Percentiles rank a stretch among this genome's conserved stretches.
These are phyloP conservation scores for Volucella inflata DNA, from an alignment of 2,888 invertebrate species.

Conservation along the genomic window DNA sequence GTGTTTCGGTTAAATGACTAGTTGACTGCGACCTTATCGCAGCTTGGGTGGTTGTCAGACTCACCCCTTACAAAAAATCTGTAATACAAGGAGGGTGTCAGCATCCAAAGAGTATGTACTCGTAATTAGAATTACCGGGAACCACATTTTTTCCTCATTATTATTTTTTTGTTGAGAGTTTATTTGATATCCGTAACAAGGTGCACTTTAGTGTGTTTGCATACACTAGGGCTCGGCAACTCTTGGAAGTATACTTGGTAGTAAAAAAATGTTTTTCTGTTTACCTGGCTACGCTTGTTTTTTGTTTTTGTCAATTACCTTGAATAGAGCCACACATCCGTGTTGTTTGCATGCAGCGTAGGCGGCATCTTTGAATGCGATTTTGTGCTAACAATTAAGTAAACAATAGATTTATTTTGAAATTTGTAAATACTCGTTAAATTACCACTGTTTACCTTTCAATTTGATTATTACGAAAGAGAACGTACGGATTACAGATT, in stretches of 20 bases:
- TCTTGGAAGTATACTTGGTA: conserved; percentile 37
- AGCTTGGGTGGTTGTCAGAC: conserved; percentile 56
- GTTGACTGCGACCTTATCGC: conserved; percentile 46
- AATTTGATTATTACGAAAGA: conserved; percentile 26
- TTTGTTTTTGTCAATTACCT: conserved; percentile 42
- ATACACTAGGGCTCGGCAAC: conserved; percentile 39
- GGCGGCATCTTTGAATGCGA: conserved; percentile 64
- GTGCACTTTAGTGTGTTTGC: conserved; percentile 63
- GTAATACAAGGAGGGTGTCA: not conserved
- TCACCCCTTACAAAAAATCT: not conserved
- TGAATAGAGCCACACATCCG: conserved; percentile 54
- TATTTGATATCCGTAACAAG: conserved; percentile 63
- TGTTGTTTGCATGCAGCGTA: conserved; percentile 50
- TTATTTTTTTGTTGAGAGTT: conserved; percentile 1
- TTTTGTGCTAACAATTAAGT: conserved; percentile 58
- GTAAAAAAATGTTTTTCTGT: conserved; percentile 20
- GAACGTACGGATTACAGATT: conserved; percentile 36
- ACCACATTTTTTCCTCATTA: conserved; percentile 1
- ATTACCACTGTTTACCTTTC: conserved; percentile 25
- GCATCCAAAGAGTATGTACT: conserved; percentile 1
- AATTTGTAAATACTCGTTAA: conserved; percentile 1
- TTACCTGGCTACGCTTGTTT: conserved; percentile 15
- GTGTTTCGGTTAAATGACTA: conserved; percentile 54
- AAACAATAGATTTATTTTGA: conserved; percentile 14
- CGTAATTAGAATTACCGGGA: conserved; percentile 43